Evolutionary conservation across 2,113 vertebrate species (phyloP), one percentile per base, ranked within the genome.

Genomic region (Cyprinus carpio): DNA sequence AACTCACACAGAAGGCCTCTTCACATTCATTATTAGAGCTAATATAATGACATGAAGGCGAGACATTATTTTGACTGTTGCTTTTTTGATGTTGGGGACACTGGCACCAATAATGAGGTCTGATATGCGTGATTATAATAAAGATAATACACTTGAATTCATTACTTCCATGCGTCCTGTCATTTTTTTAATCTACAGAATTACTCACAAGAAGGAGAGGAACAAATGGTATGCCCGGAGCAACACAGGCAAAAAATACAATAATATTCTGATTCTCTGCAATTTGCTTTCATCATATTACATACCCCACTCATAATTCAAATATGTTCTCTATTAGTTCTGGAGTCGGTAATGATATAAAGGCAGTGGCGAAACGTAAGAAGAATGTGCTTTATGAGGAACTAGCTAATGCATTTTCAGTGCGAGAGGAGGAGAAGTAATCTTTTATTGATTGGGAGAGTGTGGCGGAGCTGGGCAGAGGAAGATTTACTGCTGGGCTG

Each of bases 401-500:
- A 60, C 20, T 27, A 69, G 78, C 56, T 75, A 65, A 75, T 86
- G 78, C 69, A 74, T 85, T 87, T 62, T 83, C 84, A 74, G 40
- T 51, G 65, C 37, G 65, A 75, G 54, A 75, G 29, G 46, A 62
- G 43, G 51, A 62, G n/a, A 80, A 83, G 64, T 88, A 65, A 85
- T 79, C 27, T 43, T 40, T 60, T 89, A 89, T 87, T 87, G 88
- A 89, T 87, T 85, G 75, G 56, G 67, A 67, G 65, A 74, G 80
- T 83, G 54, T 67, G 84, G 65, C 56, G 13, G 69, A 78, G 85
- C 78, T 76, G 60, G 65, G 74, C 62, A 60, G 2, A 31, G 56
- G 54, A 75, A 87, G 84, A 87, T 89, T 85, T 87, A 89, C 46
- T 75, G 40, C 83, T 37, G 23, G 43, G 60, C 67, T 77, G 43